Evolutionary conservation across 1,140 invertebrate genomes (phyloP).

Genomic region (Bombyx mori): ASM3026992v2 NC_085113.1:6703001-6703500

Average conservation of each 20-base stretch:
- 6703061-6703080: too few relatives aligned
- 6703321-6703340: constrained; percentile 78
- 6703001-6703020: too few relatives aligned
- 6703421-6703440: constrained; percentile 49
- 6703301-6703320: constrained; percentile 73
- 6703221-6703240: constrained; percentile 16
- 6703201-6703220: neutral
- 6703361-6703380: constrained; percentile 83
- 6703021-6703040: too few relatives aligned
- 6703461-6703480: constrained; percentile 73
- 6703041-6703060: too few relatives aligned
- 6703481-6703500: constrained; percentile 77
- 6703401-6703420: constrained; percentile 60
- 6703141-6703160: neutral
- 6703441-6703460: constrained; percentile 46
- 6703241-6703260: constrained; percentile 57
- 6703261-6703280: constrained; percentile 64
- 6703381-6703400: constrained; percentile 72
- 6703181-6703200: neutral
- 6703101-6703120: too few relatives aligned
- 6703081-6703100: too few relatives aligned
- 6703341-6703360: constrained; percentile 79
- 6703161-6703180: neutral
- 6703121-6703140: too few relatives aligned
- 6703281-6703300: constrained; percentile 77